Percentiles rank a stretch among this genome's conserved stretches.
These are phyloP conservation scores for Hydractinia symbiolongicarpus DNA, from an alignment of 30 jellyfish, hydroid and myxozoan species.

Conservation along the genomic window DNA sequence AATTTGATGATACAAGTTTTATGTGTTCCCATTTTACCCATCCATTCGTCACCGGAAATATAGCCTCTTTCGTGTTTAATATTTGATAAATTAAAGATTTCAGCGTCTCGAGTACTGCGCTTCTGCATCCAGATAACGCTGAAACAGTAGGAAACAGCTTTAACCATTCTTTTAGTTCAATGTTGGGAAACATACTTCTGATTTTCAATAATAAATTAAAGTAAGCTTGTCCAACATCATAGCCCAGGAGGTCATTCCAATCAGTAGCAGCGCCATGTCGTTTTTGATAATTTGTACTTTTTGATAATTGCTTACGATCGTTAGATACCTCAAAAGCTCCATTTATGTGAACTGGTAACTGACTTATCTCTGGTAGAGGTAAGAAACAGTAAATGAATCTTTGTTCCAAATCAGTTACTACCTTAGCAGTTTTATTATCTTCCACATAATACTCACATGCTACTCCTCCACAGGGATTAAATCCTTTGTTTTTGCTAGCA, in stretches of 20 bases:
- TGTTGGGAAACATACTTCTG: background rate
- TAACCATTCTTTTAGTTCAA: slow-evolving; percentile 6
- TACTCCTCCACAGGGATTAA: slow-evolving; percentile 33
- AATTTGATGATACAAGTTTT: background rate
- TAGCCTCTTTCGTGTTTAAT: background rate
- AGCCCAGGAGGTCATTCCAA: slow-evolving; percentile 13
- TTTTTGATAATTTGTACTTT: slow-evolving; percentile 17
- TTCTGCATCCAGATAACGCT: background rate
- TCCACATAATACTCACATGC: slow-evolving; percentile 4
- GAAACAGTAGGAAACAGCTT: slow-evolving; percentile 2
- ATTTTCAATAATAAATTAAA: slow-evolving; percentile 10
- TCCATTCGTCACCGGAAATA: slow-evolving; percentile 5
- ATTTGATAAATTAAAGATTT: background rate
- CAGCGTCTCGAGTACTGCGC: background rate
- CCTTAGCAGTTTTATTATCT: background rate
- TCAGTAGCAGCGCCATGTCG: slow-evolving; percentile 3
- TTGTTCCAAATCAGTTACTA: background rate
- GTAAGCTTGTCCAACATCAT: slow-evolving; percentile 21
- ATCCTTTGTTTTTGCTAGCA: slow-evolving; percentile 17
- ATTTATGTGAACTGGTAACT: slow-evolving; percentile 60
- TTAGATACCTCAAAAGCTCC: slow-evolving; percentile 59
- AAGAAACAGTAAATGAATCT: slow-evolving; percentile 47
- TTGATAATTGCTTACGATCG: slow-evolving; percentile 33
- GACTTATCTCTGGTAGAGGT: slow-evolving; percentile 50
- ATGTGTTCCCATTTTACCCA: background rate